Base-by-base conservation (phyloP, 2,888 invertebrate species). In the Myopa testacea region DNA sequence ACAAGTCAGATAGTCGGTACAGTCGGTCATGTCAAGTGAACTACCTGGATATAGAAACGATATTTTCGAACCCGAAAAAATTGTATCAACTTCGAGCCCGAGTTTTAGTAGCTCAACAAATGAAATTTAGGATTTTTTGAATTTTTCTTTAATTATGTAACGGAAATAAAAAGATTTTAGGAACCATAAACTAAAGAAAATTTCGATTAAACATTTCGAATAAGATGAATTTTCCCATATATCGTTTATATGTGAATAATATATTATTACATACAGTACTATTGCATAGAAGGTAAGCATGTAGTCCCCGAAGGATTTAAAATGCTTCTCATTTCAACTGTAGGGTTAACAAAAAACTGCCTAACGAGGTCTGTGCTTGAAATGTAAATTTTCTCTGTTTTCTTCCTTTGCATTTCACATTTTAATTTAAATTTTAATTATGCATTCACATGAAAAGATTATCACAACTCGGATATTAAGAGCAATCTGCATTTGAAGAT, bases 391-490 rank as follows among this genome's bases (percentile, higher is more conserved):
- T 75, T 55, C 67, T 74, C 34, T 38, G 10, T 10, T 45, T 45
- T 67, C 34, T 74, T 74, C 50, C 12, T 60, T 65, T n/a, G 45
- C 67, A 58, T 69, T 80, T 69, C 58, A 62, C 72, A 68, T 78
- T 76, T 81, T 80, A 73, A 84, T 84, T 84, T 85, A 82, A 83
- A 84, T 87, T 88, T 89, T 88, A 89, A 89, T 89, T 89, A 89
- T 89, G 88, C 89, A 87, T 85, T 85, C 83, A 85, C 89, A 89
- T 89, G 89, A 89, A 89, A 89, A 88, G 87, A 82, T 82, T 81
- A 82, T 80, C 81, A 82, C 7, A 34, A 16, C 45, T 79, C 82
- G 79, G 81, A 55, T 73, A 37, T 67, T 67, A 38, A 67, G 75
- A 75, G 75, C 67, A 67, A 58, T 58, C 67, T 38, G 60, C 45